Evolutionary conservation across 2,797 vertebrate genomes (phyloP).

Genomic region (Yasuhikotakia modesta): DNA sequence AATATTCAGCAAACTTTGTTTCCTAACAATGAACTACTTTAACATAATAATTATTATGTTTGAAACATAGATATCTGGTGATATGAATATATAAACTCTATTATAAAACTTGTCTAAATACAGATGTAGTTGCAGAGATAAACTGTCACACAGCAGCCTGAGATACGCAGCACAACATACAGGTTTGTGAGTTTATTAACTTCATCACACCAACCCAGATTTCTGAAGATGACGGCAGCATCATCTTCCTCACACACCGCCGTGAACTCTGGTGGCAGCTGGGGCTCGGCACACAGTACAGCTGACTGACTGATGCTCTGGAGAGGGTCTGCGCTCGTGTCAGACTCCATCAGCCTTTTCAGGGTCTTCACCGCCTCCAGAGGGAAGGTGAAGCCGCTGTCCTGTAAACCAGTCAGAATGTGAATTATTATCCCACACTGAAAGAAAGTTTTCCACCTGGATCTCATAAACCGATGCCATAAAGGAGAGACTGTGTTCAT

Average conservation of each 20-base stretch:
- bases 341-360: conserved; percentile 64
- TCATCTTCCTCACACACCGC: conserved; percentile 62
- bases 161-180: background rate
- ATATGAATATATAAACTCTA: too few relatives aligned
- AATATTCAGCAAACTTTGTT: too few relatives aligned
- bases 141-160: background rate
- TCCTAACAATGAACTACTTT: too few relatives aligned
- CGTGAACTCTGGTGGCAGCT: conserved; percentile 67
- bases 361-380: conserved; percentile 72
- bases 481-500: background rate
- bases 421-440: background rate
- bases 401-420: conserved; percentile 54
- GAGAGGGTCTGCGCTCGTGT: conserved; percentile 31
- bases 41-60: too few relatives aligned
- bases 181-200: background rate
- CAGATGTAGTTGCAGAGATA: too few relatives aligned
- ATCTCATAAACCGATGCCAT: background rate
- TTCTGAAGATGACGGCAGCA: conserved; percentile 58
- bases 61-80: too few relatives aligned
- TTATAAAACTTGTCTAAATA: too few relatives aligned
- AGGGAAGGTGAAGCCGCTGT: conserved; percentile 67
- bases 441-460: background rate
- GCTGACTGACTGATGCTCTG: conserved; percentile 24
- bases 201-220: conserved; percentile 63
- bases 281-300: conserved; percentile 63